Percentiles rank a stretch among this genome's conserved stretches.
Evolutionary conservation across 2,888 invertebrate species (phyloP).

Genomic region (Ectemnius cavifrons): DNA sequence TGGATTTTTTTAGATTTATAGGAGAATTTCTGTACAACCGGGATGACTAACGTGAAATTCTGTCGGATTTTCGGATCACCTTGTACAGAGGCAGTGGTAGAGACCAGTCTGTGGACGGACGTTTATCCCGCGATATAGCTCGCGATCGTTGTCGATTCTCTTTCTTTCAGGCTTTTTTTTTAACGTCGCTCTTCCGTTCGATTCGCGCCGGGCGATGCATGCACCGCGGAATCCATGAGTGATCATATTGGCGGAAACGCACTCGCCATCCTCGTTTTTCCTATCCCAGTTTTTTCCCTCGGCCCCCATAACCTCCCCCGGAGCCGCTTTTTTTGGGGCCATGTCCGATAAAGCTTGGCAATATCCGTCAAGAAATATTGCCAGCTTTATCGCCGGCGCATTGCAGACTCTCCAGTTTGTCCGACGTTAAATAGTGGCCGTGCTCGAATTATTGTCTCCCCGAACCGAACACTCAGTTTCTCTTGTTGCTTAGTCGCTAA

Average conservation of each 20-base stretch:
- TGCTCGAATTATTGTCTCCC: too few relatives aligned
- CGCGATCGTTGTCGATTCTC: background rate
- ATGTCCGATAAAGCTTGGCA: constrained; percentile 34
- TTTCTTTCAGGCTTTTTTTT: constrained; percentile 16
- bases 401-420: background rate
- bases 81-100: too few relatives aligned
- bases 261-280: background rate
- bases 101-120: background rate
- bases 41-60: too few relatives aligned
- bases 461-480: too few relatives aligned
- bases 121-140: constrained; percentile 32
- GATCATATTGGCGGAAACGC: constrained; percentile 17
- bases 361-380: constrained; percentile 36
- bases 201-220: constrained; percentile 14
- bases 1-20: too few relatives aligned
- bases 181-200: constrained; percentile 5
- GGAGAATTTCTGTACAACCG: too few relatives aligned
- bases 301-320: too few relatives aligned
- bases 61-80: too few relatives aligned
- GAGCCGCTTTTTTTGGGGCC: too few relatives aligned
- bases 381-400: constrained; percentile 21
- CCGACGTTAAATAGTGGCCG: too few relatives aligned
- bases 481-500: too few relatives aligned
- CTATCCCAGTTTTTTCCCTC: constrained; percentile 9
- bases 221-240: constrained; percentile 15